Conservation (phyloP, 2,113 vertebrate genomes). For the Stigmatopora argus region DNA sequence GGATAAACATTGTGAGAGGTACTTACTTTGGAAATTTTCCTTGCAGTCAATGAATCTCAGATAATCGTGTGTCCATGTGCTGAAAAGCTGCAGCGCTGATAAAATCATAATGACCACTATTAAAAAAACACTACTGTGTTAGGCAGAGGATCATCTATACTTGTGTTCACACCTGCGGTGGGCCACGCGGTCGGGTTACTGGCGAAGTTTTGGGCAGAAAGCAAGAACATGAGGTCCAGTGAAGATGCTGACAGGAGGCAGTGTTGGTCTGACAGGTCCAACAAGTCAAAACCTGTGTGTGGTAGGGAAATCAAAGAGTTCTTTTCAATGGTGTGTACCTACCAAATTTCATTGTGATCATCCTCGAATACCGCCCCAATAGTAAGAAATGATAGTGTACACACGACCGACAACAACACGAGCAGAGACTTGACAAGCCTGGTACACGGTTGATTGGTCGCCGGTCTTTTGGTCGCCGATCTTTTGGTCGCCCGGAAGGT, state of each 20-base stretch:
- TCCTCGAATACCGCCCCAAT: too few relatives aligned
- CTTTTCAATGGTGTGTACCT: too few relatives aligned
- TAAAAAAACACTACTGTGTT: too few relatives aligned
- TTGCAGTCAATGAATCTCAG: constrained; percentile 55
- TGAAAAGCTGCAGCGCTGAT: constrained; percentile 60
- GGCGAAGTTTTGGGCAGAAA: constrained; percentile 81
- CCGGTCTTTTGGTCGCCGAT: too few relatives aligned
- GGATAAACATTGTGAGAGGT: constrained; percentile 43
- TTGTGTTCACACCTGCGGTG: constrained; percentile 68
- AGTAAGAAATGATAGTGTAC: too few relatives aligned
- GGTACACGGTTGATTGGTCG: too few relatives aligned
- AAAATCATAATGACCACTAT: too few relatives aligned
- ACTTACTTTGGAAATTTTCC: constrained; percentile 41
- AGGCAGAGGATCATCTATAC: background rate
- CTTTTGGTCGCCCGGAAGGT: too few relatives aligned
- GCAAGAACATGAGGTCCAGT: constrained; percentile 85
- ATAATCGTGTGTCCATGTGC: constrained; percentile 50
- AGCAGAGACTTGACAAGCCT: too few relatives aligned
- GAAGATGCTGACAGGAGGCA: constrained; percentile 81
- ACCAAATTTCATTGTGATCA: too few relatives aligned
- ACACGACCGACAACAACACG: too few relatives aligned
- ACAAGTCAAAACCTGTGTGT: constrained; percentile 81
- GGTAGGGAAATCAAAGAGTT: background rate
- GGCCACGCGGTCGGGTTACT: constrained; percentile 65
- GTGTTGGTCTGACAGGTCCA: constrained; percentile 82